Conservation (phyloP, 35 echinoderm and acorn worm genomes). For the Apostichopus japonicus region DNA sequence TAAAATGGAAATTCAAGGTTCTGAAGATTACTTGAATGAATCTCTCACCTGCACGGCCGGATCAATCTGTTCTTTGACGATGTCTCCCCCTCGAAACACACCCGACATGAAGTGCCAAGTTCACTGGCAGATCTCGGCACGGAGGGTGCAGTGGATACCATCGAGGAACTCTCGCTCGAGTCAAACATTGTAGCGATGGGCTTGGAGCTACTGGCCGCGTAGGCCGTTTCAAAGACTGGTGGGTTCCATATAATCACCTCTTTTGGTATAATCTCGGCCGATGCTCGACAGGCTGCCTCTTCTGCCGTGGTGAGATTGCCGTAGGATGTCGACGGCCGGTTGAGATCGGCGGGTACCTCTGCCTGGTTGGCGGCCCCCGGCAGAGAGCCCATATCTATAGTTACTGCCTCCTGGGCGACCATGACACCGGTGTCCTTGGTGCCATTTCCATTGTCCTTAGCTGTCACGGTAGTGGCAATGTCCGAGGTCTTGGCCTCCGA, state of each 20-base stretch:
- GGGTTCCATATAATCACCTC: slow-evolving; percentile 86
- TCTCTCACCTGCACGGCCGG: slow-evolving; percentile 75
- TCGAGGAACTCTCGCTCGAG: slow-evolving; percentile 80
- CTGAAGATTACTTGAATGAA: too few relatives aligned
- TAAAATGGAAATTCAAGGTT: too few relatives aligned
- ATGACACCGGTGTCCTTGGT: slow-evolving; percentile 45
- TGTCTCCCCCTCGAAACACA: slow-evolving; percentile 94
- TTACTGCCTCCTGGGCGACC: slow-evolving; percentile 45
- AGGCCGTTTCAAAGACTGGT: slow-evolving; percentile 45
- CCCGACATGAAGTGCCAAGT: slow-evolving; percentile 81
- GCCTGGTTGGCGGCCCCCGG: slow-evolving; percentile 29
- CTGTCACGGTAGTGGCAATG: not conserved
- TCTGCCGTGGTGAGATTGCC: slow-evolving; percentile 28
- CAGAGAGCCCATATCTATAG: slow-evolving; percentile 65
- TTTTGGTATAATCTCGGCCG: slow-evolving; percentile 65
- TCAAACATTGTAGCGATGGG: slow-evolving; percentile 64
- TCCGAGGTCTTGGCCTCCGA: slow-evolving; percentile 10
- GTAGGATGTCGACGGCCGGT: slow-evolving; percentile 70
- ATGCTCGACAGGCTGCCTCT: slow-evolving; percentile 33
- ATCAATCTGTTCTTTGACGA: slow-evolving; percentile 93
- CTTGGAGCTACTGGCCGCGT: slow-evolving; percentile 42
- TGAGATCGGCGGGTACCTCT: slow-evolving; percentile 49
- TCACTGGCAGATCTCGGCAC: slow-evolving; percentile 93
- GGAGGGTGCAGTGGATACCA: slow-evolving; percentile 78
- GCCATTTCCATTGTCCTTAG: slow-evolving; percentile 58